Conservation (phyloP, 1,140 invertebrate species). For the Gonioctena quinquepunctata region DNA sequence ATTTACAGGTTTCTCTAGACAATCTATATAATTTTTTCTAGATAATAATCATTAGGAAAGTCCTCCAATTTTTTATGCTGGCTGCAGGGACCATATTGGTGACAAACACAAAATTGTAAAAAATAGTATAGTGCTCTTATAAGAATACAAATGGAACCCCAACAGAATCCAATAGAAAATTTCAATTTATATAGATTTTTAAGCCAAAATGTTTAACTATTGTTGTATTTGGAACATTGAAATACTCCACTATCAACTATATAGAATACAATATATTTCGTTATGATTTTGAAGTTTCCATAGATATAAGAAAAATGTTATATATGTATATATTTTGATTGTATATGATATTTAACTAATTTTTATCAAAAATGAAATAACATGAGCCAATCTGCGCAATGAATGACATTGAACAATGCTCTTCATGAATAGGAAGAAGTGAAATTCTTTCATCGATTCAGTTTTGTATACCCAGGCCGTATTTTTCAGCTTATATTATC, state of each 20-base stretch:
- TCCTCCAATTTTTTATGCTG: constrained; percentile 5
- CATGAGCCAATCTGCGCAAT: no score
- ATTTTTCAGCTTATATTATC: no score
- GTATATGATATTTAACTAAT: background rate
- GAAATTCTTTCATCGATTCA: no score
- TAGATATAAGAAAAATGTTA: background rate
- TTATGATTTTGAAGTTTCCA: background rate
- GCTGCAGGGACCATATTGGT: constrained; percentile 13
- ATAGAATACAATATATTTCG: background rate
- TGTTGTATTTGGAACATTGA: background rate
- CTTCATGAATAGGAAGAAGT: no score
- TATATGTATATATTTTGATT: constrained; percentile 3
- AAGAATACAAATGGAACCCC: no score
- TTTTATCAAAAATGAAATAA: no score
- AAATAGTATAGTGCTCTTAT: background rate
- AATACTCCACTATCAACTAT: background rate
- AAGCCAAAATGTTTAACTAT: background rate
- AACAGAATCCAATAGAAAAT: no score
- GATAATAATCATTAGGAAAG: background rate
- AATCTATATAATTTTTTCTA: background rate
- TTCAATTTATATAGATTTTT: no score
- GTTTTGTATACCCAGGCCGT: no score
- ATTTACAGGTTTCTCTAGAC: no score
- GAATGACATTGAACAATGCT: no score
- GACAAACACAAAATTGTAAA: background rate